A percentile compares a stretch with the other conserved stretches of the same genome.
These are phyloP conservation scores for Bovichtus variegatus DNA, from an alignment of 2,797 vertebrate species.

Conservation along the genomic window DNA sequence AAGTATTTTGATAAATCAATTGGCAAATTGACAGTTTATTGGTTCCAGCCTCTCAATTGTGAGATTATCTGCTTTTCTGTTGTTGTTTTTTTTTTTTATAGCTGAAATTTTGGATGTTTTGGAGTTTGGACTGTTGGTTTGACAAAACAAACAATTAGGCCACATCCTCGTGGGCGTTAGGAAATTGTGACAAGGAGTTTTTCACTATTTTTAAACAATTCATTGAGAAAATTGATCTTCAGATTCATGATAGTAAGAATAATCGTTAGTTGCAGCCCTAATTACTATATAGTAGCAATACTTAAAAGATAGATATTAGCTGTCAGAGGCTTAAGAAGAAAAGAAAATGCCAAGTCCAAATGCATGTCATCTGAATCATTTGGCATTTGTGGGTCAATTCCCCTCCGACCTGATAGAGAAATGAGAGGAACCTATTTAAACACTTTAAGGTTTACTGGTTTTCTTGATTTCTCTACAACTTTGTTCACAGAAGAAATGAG, in stretches of 20 bases:
- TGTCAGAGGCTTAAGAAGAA: neutral
- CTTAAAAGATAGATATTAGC: too few species aligned
- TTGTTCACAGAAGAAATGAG: neutral
- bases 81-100: neutral
- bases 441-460: neutral
- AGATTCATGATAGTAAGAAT: neutral
- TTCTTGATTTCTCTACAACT: neutral
- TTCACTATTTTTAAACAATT: neutral
- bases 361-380: neutral
- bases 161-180: neutral
- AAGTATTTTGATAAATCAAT: neutral
- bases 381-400: neutral
- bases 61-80: neutral
- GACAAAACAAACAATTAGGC: neutral
- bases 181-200: neutral
- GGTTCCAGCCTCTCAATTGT: neutral
- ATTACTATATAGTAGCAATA: neutral
- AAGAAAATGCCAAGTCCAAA: neutral
- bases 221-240: neutral
- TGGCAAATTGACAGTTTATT: neutral
- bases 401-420: too few species aligned
- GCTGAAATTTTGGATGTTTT: neutral
- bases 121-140: neutral
- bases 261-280: neutral
- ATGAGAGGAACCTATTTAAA: neutral